Base-by-base conservation (phyloP, 2,888 invertebrate species). In the Clunio marinus region DNA sequence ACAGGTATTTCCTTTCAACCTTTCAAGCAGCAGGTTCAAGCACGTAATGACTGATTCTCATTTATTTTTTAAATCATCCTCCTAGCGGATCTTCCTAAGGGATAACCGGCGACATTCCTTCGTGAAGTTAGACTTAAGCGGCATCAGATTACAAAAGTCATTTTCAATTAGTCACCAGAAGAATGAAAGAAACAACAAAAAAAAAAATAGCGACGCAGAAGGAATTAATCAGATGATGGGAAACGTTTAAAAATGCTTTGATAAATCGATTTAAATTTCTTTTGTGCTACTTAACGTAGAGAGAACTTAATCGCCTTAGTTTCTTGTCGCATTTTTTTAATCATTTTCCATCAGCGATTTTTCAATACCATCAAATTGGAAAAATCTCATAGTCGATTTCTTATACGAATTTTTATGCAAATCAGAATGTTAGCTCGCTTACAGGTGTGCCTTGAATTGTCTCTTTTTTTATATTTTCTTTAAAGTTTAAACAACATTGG, bases 81-180 rank as follows among this genome's bases (percentile, higher is more conserved):
- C 20, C 8, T 17, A 10, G 2, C 2, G 51, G 20, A 32, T 32
- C 10, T 32, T 32, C 32, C n/a, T n/a, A 10, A 10, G 32, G 5
- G 4, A 4, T 32, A 7, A 7, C 5, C 32, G 10, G 20, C 15
- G 8, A 51, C n/a, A 51, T 51, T 51, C 51, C 51, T 20, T n/a
- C 17, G 22, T 51, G 51, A 51, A 20, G 17, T 51, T 51, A 2
- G 22, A 20, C 32, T n/a, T 28, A 10, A n/a, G 17, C 32, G 58
- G 58, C 58, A 58, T 58, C 58, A 32, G 32, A 32, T 58, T 57
- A 24, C 58, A 32, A 15, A 58, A 15, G 27, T 58, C 17, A 27
- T 17, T 58, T 58, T 32, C 28, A 58, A 58, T 58, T 58, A 58
- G 58, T 58, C 58, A 58, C 58, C 15, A n/a, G n/a, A n/a, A 22